Percentiles rank a stretch among this genome's conserved stretches.
These are phyloP conservation scores for Megalurothrips usitatus DNA, from an alignment of 2,888 invertebrate genomes.

Conservation along the genomic window DNA sequence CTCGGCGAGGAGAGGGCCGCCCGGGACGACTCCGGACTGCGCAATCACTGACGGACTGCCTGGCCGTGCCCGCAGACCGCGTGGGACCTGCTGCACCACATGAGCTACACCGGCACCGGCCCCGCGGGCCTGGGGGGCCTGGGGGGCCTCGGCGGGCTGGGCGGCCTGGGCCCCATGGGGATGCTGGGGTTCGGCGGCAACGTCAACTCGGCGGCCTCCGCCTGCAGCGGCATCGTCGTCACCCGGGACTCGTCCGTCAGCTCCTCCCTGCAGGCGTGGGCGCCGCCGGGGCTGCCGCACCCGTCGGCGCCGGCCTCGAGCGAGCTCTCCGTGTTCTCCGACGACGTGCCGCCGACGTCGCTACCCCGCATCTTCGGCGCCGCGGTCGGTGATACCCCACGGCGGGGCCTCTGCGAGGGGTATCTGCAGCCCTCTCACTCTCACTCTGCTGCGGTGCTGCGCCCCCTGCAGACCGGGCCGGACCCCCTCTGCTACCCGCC, in stretches of 20 bases:
- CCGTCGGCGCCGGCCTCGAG: background rate
- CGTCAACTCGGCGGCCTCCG: background rate
- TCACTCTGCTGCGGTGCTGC: too few relatives aligned
- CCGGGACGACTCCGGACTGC: background rate
- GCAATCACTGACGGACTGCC: background rate
- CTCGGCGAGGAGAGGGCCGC: too few relatives aligned
- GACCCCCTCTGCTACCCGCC: too few relatives aligned
- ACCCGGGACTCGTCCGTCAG: slow-evolving; percentile 14
- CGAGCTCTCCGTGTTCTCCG: background rate
- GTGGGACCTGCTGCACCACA: background rate
- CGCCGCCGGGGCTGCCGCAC: background rate
- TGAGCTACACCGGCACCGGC: background rate
- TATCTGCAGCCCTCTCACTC: too few relatives aligned
- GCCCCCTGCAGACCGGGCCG: too few relatives aligned
- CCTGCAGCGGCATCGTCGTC: background rate
- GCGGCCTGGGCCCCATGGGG: background rate
- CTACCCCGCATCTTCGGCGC: background rate
- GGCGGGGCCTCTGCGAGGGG: too few relatives aligned
- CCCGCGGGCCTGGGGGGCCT: too few relatives aligned
- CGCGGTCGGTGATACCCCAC: too few relatives aligned
- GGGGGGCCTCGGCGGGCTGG: too few relatives aligned
- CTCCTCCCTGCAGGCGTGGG: background rate
- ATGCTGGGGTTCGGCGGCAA: background rate
- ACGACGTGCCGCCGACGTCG: background rate
- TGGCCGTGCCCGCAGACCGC: background rate